Evolutionary conservation across 1,140 invertebrate species (phyloP).

Genomic region (Zaprionus ghesquierei): DNA sequence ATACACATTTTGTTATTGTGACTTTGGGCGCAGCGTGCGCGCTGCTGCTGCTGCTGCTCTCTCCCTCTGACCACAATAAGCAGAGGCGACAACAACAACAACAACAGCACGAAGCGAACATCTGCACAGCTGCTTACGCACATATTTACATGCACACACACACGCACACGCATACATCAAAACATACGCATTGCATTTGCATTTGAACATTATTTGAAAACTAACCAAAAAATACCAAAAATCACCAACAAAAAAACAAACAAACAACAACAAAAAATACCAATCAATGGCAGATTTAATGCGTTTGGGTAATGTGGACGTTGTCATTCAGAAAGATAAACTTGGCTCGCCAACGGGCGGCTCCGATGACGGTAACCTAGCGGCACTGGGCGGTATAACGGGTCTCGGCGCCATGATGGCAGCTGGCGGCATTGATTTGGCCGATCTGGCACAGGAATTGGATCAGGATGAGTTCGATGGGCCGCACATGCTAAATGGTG

Average conservation of each 20-base stretch:
- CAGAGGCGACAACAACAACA: slow-evolving; percentile 15
- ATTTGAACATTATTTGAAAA: slow-evolving; percentile 33
- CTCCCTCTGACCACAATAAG: not conserved
- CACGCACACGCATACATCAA: slow-evolving; percentile 11
- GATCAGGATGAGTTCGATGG: slow-evolving; percentile 91
- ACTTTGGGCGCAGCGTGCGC: slow-evolving; percentile 37
- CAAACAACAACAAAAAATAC: slow-evolving; percentile 27
- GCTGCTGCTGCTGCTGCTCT: slow-evolving; percentile 23
- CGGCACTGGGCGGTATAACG: slow-evolving; percentile 83
- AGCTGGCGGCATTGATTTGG: slow-evolving; percentile 84
- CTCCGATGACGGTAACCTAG: slow-evolving; percentile 91
- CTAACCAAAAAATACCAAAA: slow-evolving; percentile 51
- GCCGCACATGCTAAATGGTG: slow-evolving; percentile 86
- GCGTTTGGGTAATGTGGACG: slow-evolving; percentile 85
- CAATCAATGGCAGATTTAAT: slow-evolving; percentile 86
- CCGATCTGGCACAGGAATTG: slow-evolving; percentile 88
- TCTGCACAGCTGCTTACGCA: slow-evolving; percentile 53
- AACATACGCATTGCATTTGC: slow-evolving; percentile 43
- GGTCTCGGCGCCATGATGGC: slow-evolving; percentile 86
- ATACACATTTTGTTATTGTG: slow-evolving; percentile 39
- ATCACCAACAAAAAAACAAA: slow-evolving; percentile 17
- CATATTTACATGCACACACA: slow-evolving; percentile 2
- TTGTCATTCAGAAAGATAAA: slow-evolving; percentile 87
- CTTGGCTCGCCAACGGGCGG: slow-evolving; percentile 92
- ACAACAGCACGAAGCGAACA: slow-evolving; percentile 15